Evolutionary conservation across 2,113 vertebrate genomes (phyloP).

Genomic region (Corythoichthys haematopterus): DNA sequence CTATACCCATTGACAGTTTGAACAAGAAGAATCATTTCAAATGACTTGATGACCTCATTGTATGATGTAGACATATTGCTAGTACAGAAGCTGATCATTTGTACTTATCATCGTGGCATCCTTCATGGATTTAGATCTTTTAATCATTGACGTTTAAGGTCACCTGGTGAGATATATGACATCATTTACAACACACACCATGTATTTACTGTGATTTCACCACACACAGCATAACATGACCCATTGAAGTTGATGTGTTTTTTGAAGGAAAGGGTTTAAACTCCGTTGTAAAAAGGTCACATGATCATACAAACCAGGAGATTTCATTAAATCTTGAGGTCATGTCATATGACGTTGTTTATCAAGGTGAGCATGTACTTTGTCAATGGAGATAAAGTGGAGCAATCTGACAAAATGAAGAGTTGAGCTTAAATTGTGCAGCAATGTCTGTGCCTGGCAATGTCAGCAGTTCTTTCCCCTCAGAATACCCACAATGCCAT

Average conservation of each 20-base stretch:
- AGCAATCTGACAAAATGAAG: slow-evolving; percentile 16
- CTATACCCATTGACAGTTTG: background rate
- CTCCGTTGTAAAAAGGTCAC: background rate
- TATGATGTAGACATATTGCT: background rate
- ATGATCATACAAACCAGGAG: background rate
- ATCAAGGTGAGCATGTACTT: slow-evolving; percentile 11
- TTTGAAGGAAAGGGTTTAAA: too few species aligned
- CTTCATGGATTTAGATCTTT: background rate
- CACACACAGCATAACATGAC: too few species aligned
- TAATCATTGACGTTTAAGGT: background rate
- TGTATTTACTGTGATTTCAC: background rate
- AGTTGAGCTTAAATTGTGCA: slow-evolving; percentile 38
- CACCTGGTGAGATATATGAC: background rate
- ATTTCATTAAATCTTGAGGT: background rate
- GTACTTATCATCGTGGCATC: background rate
- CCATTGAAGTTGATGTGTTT: too few species aligned
- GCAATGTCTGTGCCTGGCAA: slow-evolving; percentile 35
- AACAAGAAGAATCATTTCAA: background rate
- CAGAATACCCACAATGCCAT: slow-evolving; percentile 48
- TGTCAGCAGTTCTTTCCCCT: slow-evolving; percentile 50
- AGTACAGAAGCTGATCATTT: background rate
- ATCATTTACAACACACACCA: background rate
- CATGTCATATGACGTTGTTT: slow-evolving; percentile 3
- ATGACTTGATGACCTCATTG: background rate
- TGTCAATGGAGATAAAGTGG: slow-evolving; percentile 29